Percentiles rank a stretch among this genome's conserved stretches.
Evolutionary conservation across 2,797 vertebrate genomes (phyloP).

Genomic region (Spizella passerina): DNA sequence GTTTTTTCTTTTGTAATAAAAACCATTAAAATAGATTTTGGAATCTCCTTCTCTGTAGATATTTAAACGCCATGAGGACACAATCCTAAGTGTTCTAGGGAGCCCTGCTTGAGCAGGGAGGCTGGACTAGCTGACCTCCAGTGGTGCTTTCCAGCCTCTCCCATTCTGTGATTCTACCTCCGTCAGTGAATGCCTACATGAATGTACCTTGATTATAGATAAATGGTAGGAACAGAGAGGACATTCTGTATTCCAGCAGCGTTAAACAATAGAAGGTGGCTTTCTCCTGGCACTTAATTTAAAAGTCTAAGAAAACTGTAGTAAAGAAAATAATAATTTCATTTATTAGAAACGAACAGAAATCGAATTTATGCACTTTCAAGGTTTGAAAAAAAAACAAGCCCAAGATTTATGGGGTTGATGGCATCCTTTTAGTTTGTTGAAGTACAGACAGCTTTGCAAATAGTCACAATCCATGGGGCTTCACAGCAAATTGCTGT

Average conservation of each 20-base stretch:
- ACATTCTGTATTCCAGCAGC: background rate
- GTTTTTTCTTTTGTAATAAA: background rate
- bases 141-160: background rate
- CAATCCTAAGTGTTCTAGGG: background rate
- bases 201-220: background rate
- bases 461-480: conserved; percentile 32
- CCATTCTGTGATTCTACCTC: background rate
- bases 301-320: background rate
- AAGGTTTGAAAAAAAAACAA: background rate
- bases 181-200: background rate
- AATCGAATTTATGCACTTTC: background rate
- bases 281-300: background rate
- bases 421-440: conserved; percentile 1
- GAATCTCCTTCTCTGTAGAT: background rate
- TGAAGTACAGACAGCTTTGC: conserved; percentile 17
- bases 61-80: background rate
- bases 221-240: background rate
- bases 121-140: background rate
- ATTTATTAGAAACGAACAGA: background rate
- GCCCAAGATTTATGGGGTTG: background rate
- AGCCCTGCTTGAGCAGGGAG: background rate
- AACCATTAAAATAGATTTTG: background rate
- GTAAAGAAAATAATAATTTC: background rate
- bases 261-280: background rate
- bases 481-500: conserved; percentile 25